phyloP scores from a whole-genome alignment of 2,113 vertebrate species.

The Haplochromis burtoni region DNA sequence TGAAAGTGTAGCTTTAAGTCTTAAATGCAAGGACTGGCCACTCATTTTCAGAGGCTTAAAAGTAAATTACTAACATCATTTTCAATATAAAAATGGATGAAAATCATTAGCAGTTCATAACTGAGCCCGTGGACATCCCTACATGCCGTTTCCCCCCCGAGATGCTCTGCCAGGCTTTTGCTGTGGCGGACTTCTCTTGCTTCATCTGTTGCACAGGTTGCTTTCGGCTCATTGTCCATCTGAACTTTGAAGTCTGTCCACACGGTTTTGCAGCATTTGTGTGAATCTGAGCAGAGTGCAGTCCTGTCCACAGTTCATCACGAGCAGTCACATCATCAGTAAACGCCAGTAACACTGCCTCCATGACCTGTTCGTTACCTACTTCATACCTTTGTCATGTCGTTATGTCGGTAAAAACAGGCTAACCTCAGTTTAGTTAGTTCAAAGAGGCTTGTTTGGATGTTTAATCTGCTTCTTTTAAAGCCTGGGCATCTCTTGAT shows the following conservation, averaged over 20 bases:
- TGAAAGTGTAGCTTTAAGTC: not conserved
- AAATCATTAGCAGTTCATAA: not conserved
- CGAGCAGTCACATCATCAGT: not conserved
- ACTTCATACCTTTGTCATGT: not conserved
- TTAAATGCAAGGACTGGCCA: not conserved
- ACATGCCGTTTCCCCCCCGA: not conserved
- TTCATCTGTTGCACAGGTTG: not conserved
- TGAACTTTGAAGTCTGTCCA: fast-evolving
- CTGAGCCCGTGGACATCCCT: not conserved
- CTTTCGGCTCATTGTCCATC: not conserved
- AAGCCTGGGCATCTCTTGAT: fast-evolving
- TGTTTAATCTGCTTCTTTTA: not conserved
- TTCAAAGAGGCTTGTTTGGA: not conserved
- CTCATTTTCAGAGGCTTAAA: not conserved
- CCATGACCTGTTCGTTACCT: not conserved
- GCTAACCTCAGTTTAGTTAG: not conserved
- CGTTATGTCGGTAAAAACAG: fast-evolving
- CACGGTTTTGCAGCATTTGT: not conserved
- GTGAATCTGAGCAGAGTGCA: not conserved
- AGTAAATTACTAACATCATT: not conserved
- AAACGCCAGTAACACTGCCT: fast-evolving
- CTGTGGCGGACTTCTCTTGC: not conserved
- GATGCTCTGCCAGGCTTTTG: not conserved
- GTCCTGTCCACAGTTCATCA: not conserved
- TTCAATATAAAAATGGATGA: not conserved